These are phyloP conservation scores for Argyrosomus japonicus DNA, from an alignment of 2,113 vertebrate species.

Conservation along the genomic window DNA sequence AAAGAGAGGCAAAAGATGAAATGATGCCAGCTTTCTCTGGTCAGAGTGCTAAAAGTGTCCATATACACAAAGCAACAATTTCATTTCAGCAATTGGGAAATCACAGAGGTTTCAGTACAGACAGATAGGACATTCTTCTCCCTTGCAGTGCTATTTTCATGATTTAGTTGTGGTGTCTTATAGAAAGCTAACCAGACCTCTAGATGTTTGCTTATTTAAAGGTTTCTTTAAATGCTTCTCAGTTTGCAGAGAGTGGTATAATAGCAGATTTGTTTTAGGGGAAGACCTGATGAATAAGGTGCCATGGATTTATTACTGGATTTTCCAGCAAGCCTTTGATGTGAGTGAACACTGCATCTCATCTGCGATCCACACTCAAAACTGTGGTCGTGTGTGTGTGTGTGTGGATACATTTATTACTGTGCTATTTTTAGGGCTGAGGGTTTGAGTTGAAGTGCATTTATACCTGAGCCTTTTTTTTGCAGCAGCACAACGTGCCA, in stretches of 20 bases:
- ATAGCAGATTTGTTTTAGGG: conserved; percentile 48
- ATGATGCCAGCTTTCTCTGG: conserved; percentile 9
- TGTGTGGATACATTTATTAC: conserved; percentile 66
- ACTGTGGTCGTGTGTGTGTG: conserved; percentile 16
- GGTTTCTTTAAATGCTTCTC: conserved; percentile 28
- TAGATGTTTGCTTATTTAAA: conserved; percentile 29
- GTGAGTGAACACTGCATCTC: conserved; percentile 47
- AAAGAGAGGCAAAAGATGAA: not conserved
- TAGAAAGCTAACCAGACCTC: conserved; percentile 12
- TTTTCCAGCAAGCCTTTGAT: conserved; percentile 67
- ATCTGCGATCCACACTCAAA: conserved; percentile 49
- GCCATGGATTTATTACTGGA: conserved; percentile 58
- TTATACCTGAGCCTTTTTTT: conserved; percentile 51
- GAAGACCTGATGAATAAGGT: conserved; percentile 48
- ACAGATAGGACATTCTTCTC: not conserved
- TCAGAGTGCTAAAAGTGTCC: not conserved
- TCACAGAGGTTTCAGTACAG: not conserved
- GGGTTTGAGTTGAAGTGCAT: conserved; percentile 61
- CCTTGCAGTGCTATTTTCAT: conserved; percentile 10
- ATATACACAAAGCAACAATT: conserved; percentile 5
- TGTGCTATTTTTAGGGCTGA: conserved; percentile 73
- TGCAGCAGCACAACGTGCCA: conserved; percentile 22
- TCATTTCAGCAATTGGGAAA: not conserved
- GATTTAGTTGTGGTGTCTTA: conserved; percentile 14
- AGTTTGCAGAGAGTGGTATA: conserved; percentile 11